phyloP scores from a whole-genome alignment of 1,140 invertebrate genomes.

The Varroa destructor region DNA sequence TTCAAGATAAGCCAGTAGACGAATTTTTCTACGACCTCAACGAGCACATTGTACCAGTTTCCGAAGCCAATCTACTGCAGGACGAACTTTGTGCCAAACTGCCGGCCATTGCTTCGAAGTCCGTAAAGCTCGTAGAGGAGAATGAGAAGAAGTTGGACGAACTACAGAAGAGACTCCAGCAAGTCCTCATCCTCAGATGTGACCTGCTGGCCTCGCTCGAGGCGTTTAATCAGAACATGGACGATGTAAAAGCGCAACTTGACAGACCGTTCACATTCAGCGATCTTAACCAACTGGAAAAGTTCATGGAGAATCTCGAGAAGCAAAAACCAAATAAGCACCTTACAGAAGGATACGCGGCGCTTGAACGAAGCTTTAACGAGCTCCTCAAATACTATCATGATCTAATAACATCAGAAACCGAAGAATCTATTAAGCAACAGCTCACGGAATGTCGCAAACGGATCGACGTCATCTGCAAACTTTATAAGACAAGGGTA shows the following conservation, averaged over 20 bases:
- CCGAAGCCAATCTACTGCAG: constrained; percentile 5
- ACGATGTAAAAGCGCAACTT: constrained; percentile 11
- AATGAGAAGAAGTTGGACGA: background rate
- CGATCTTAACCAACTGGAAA: background rate
- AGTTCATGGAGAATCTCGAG: constrained; percentile 3
- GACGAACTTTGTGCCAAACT: constrained; percentile 1
- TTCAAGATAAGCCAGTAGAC: constrained; percentile 9
- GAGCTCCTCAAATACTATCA: constrained; percentile 27
- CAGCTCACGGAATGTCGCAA: constrained; percentile 2
- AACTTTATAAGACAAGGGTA: constrained; percentile 12
- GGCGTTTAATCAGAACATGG: background rate
- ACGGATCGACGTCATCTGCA: constrained; percentile 11
- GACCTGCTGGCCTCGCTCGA: constrained; percentile 25
- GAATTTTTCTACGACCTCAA: constrained; percentile 20
- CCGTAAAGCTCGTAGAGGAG: background rate
- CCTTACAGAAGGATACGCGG: background rate
- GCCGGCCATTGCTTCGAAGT: background rate
- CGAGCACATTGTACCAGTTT: constrained; percentile 5
- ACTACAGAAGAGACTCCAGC: constrained; percentile 5
- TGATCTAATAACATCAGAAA: background rate
- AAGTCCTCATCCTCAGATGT: constrained; percentile 18
- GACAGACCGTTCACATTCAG: constrained; percentile 16
- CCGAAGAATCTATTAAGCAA: background rate
- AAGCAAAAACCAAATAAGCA: constrained; percentile 27
- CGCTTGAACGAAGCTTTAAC: constrained; percentile 9